Evolutionary conservation across 2,797 vertebrate genomes (phyloP), one percentile per base, ranked within the genome.

Genomic region (Channallabes apus): DNA sequence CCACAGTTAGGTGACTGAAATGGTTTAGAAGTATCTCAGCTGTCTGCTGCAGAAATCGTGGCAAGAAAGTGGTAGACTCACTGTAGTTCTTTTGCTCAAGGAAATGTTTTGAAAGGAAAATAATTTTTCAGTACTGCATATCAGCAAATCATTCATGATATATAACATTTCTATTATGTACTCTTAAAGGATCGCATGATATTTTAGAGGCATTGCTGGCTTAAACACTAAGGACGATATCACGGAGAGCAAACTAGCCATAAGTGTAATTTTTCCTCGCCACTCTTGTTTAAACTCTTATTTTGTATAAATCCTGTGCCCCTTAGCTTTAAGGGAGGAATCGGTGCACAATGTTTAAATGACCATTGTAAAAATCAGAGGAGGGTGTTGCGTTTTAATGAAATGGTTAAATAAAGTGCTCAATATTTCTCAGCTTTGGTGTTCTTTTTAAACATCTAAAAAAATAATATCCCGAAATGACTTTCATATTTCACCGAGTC

Each of bases 381-480:
- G 41, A 54, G 22, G 27, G 32, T 80, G 54, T 69, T 83, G 76
- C 20, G 29, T 77, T 87, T 85, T 71, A 78, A 86, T 75, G 61
- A 72, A 71, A 27, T 84, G 72, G 86, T 87, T 78, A 54, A 87
- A 84, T 84, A 87, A 87, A 84, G 41, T 86, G 82, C 72, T 82
- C 22, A 81, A 84, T 76, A 87, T 87, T 84, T 86, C 82, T 73
- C 85, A 86, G 22, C 62, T 73, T 72, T 27, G 29, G 58, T 58
- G 6, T 78, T 79, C 2, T 86, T 56, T 80, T 24, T 86, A 56
- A 38, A 73, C 61, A 12, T 20, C 1, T 46, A 58, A 9, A 6
- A 46, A 73, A n/a, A 24, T 20, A 69, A n/a, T 41, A 41, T 2
- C 4, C 71, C 24, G 6, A 3, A 29, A 75, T 29, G 24, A 29